A percentile compares a stretch with the other conserved stretches of the same genome.
These are phyloP conservation scores for Muscidifurax raptorellus DNA, from an alignment of 1,140 invertebrate genomes.

Conservation along the genomic window DNA sequence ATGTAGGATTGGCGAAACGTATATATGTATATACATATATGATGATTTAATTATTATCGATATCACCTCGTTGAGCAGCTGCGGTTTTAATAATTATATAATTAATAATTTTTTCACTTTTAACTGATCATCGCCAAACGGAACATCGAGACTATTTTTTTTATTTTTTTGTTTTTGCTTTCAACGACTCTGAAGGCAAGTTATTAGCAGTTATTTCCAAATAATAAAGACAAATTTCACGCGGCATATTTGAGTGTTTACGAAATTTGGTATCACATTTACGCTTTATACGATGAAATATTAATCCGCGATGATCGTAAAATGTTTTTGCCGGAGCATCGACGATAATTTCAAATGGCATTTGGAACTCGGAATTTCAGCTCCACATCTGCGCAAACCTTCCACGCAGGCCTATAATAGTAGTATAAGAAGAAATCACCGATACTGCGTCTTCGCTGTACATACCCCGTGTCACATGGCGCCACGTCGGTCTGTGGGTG, in stretches of 20 bases:
- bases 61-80: not conserved
- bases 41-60: constrained; percentile 43
- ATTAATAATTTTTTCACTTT: not conserved
- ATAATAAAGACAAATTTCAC: not conserved
- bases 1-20: not conserved
- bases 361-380: too few relatives aligned
- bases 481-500: too few relatives aligned
- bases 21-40: constrained; percentile 11
- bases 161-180: not conserved
- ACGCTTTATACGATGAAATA: not conserved
- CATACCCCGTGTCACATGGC: too few relatives aligned
- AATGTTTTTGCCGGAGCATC: not conserved
- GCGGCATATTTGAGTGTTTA: not conserved
- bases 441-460: too few relatives aligned
- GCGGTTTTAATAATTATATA: not conserved
- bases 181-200: not conserved
- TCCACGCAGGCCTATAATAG: too few relatives aligned
- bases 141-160: not conserved
- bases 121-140: not conserved
- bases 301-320: not conserved
- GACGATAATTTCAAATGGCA: too few relatives aligned
- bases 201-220: not conserved
- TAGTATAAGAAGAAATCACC: too few relatives aligned
- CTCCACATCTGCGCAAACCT: too few relatives aligned
- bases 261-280: not conserved